Base-by-base conservation (phyloP, 2,113 vertebrate species). In the Diphyllodes magnificus region DNA sequence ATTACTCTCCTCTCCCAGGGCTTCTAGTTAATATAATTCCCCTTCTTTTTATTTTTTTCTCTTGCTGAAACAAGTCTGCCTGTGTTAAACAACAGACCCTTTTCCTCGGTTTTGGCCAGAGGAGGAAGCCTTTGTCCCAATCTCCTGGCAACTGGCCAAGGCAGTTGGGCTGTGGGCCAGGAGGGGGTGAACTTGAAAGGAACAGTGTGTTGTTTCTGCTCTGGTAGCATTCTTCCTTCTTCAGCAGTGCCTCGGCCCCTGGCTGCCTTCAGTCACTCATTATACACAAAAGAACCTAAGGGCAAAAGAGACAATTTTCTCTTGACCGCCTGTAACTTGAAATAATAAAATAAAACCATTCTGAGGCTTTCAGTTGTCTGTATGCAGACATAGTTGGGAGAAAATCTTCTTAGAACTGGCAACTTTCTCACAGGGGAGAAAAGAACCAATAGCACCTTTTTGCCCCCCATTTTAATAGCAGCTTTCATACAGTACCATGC, bases 181-280 rank as follows among this genome's bases (percentile, higher is more conserved):
- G 89, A 95, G 47, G 50, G 87, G 93, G 90, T 95, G 87, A 94
- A 94, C 91, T 96, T 96, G 94, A 97, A 97, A 96, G 87, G 86
- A 94, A 60, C 92, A 96, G 88, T 96, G 95, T 94, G 96, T 93
- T 92, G 83, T 96, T 96, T 95, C 92, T 93, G 82, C 54, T 93
- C 93, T 92, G 86, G 96, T 95, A 95, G 95, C 93, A 80, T 92
- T 96, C 90, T 95, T 92, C 81, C 80, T 92, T 94, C 71, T 96
- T 91, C 37, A 51, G 76, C 69, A 92, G 81, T 72, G 92, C 93
- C 81, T 95, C 49, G n/a, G 70, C 81, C 83, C 63, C 92, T 96
- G 96, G 84, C 94, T 2, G 85, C 81, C 81, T 93, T 93, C 87
- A 82, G 84, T 85, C 23, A 5, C 59, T 92, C 71, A 54, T 93